Percentiles rank a stretch among this genome's conserved stretches.
Evolutionary conservation across 1,140 invertebrate genomes (phyloP).

Genomic region (Achroia grisella): DNA sequence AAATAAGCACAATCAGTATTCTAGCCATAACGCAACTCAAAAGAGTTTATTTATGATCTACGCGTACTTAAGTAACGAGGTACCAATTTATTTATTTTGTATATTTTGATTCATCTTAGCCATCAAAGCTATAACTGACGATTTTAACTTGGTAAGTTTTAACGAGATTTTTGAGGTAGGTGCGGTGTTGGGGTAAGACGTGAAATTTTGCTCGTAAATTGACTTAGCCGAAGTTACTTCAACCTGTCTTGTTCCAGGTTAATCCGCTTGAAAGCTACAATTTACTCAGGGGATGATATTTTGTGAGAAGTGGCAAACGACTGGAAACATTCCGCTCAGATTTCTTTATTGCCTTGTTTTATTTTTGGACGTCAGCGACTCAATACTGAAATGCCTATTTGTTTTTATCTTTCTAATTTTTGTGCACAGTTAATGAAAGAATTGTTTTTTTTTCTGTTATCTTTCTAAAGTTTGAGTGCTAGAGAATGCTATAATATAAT

Average conservation of each 20-base stretch:
- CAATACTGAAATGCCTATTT: slow-evolving; percentile 3
- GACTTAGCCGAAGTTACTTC: slow-evolving; percentile 35
- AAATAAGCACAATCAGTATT: too few relatives aligned
- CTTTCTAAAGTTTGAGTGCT: too few relatives aligned
- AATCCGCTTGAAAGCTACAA: slow-evolving; percentile 24
- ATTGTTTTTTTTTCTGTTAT: too few relatives aligned
- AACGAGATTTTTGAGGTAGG: slow-evolving; percentile 34
- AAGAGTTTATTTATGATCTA: too few relatives aligned
- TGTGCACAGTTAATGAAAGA: too few relatives aligned
- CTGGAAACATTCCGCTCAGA: slow-evolving; percentile 7
- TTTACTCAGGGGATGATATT: slow-evolving; percentile 13
- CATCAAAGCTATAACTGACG: neutral
- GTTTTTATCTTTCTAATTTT: too few relatives aligned
- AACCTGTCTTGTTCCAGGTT: slow-evolving; percentile 23
- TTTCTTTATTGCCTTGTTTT: slow-evolving; percentile 13
- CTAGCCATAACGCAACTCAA: too few relatives aligned
- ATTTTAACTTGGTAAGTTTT: slow-evolving; percentile 21
- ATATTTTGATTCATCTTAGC: neutral
- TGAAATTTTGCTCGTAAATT: slow-evolving; percentile 33
- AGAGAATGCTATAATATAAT: too few relatives aligned
- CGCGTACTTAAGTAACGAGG: too few relatives aligned
- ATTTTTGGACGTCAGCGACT: neutral
- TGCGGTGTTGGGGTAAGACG: slow-evolving; percentile 10
- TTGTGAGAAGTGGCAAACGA: slow-evolving; percentile 2
- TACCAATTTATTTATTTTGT: slow-evolving; percentile 2